Evolutionary conservation across 1,140 invertebrate genomes (phyloP), one percentile per base, ranked within the genome.

Genomic region (Orchestia grillus): DNA sequence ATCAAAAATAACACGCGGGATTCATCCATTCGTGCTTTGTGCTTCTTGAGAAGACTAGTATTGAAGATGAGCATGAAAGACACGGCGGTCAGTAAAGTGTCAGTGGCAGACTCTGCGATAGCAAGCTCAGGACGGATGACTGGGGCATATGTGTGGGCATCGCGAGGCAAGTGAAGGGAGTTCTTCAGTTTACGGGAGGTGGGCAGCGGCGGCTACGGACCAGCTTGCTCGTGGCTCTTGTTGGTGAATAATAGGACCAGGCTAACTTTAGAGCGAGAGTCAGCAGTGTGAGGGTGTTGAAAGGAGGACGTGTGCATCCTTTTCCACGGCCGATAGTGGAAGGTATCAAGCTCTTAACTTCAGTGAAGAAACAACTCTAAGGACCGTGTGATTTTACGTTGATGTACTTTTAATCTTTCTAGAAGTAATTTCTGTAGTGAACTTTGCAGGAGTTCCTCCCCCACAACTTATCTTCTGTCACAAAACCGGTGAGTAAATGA

Each of bases 211-310:
- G 36, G 44, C 88, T 45, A 45, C 92, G 36, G 92, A 45, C 92
- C 44, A 94, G 92, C 92, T 94, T 47, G 92, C 92, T 94, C 92
- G 44, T 94, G 92, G 92, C 44, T 94, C 92, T 94, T 45, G 43
- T 94, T 94, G 92, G 43, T 94, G 92, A 47, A 45, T 44, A 94
- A 94, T 94, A 94, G 44, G 92, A 47, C 43, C 44, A 0, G 43
- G 92, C 92, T 94, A 94, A 94, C 92, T 94, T 94, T 94, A 94
- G 92, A 45, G 44, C 92, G 92, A 94, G 92, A 45, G 92, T 94
- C 44, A 94, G 92, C 43, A 94, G 92, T 45, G 92, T 45, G 92
- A 94, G 92, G 92, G 92, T 94, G 92, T 94, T 44, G 92, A 90
- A 90, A 90, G 88, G 88, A 90, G 41, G n/a, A 90, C 88, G 88